Base-by-base conservation (phyloP, 2,797 vertebrate genomes). In the Apodemus agrarius region DNA sequence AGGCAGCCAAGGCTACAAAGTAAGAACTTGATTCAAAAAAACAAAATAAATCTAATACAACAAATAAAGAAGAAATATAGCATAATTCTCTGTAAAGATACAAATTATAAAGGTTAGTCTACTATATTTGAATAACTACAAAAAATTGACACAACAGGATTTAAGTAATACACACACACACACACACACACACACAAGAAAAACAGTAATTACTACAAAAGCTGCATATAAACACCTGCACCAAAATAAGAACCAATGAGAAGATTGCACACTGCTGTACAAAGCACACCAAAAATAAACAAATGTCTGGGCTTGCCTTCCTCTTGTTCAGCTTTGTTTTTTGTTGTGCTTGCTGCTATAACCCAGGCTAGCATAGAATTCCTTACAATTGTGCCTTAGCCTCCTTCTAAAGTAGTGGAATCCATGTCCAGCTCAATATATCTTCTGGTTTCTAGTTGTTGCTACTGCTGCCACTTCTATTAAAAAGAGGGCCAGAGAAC, bases 101-200 rank as follows among this genome's bases (percentile, higher is more conserved):
- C 96, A 96, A 88, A 11, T 86, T 43, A 85, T 9, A 57, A 90
- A 96, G 2, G 40, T 81, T 43, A 89, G 13, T 87, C 34, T 69
- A 97, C 76, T 91, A 31, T 78, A 76, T 79, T 16, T 92, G 43
- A 96, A 76, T 22, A 92, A 93, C 22, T 67, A 93, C 29, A 96
- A 90, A 93, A 88, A 29, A 65, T 21, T 63, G 26, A 63, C 21
- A 26, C 67, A 93, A 84, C 24, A 96, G 90, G 59, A 95, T 65
- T 80, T 94, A 95, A 92, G 69, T 90, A 63, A 90, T 69, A 67
- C 92, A 85, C 13, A 31, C n/a, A n/a, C n/a, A n/a, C n/a, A n/a
- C n/a, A n/a, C n/a, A n/a, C n/a, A n/a, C n/a, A n/a, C n/a, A n/a
- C n/a, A n/a, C n/a, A n/a, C n/a, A n/a, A n/a, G n/a, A n/a, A 80